These are phyloP conservation scores for Beaufortia kweichowensis DNA, from an alignment of 2,113 vertebrate genomes.

Conservation along the genomic window DNA sequence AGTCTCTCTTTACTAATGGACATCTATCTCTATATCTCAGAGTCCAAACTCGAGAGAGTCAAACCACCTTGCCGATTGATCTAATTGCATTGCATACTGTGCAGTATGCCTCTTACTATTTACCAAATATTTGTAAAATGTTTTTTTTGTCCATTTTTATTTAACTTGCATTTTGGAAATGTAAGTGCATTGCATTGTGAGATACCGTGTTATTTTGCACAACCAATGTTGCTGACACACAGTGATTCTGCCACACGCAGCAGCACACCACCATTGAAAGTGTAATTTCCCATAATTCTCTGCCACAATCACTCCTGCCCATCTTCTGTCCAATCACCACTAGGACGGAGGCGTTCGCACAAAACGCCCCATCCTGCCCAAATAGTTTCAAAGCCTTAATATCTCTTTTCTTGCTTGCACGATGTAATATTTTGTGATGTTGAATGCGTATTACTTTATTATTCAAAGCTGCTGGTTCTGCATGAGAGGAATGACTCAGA, in stretches of 20 bases:
- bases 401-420: slow-evolving; percentile 4
- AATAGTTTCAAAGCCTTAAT: not conserved
- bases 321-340: not conserved
- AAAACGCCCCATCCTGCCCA: not conserved
- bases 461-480: slow-evolving; percentile 7
- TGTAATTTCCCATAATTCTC: not conserved
- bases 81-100: no score
- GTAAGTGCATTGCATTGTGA: not conserved
- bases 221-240: no score
- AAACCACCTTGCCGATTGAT: not conserved
- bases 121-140: no score
- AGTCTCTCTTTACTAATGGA: slow-evolving; percentile 23
- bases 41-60: not conserved
- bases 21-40: no score
- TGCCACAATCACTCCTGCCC: not conserved
- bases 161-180: not conserved
- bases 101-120: no score
- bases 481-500: not conserved
- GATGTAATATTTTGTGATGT: not conserved
- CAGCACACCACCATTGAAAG: not conserved
- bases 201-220: no score
- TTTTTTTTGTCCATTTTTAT: no score
- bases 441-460: not conserved
- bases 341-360: not conserved
- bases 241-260: no score